These are phyloP conservation scores for Mormyrus iriodes DNA, from an alignment of 2,113 vertebrate genomes.

Conservation along the genomic window DNA sequence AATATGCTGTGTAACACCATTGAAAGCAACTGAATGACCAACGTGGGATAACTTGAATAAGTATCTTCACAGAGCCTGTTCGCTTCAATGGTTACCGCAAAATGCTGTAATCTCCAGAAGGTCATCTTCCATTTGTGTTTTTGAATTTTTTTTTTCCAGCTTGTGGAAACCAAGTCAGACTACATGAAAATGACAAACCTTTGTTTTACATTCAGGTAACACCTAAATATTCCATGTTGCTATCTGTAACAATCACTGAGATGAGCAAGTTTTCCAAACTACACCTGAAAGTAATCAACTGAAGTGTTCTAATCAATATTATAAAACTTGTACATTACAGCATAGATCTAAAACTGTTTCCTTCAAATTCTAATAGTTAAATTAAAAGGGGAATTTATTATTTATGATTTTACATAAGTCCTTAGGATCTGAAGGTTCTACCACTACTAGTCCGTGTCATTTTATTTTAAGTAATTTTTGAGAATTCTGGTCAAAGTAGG, in stretches of 20 bases:
- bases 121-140: background rate
- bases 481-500: background rate
- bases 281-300: background rate
- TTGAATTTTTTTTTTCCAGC: background rate
- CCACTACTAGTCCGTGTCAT: background rate
- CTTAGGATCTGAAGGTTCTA: background rate
- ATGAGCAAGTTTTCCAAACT: background rate
- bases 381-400: background rate
- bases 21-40: constrained; percentile 25
- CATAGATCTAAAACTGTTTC: background rate
- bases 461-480: background rate
- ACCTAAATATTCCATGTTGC: background rate
- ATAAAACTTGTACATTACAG: background rate
- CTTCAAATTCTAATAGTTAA: background rate
- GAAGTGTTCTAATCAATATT: background rate
- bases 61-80: background rate
- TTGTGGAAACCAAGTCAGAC: background rate
- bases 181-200: background rate
- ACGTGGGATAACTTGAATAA: background rate
- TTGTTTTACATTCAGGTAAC: background rate
- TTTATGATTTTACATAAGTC: background rate
- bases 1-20: constrained; percentile 37
- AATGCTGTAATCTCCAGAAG: background rate
- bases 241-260: background rate
- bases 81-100: background rate